These are phyloP conservation scores for Raja brachyura DNA, from an alignment of 2,113 vertebrate genomes.

Conservation along the genomic window DNA sequence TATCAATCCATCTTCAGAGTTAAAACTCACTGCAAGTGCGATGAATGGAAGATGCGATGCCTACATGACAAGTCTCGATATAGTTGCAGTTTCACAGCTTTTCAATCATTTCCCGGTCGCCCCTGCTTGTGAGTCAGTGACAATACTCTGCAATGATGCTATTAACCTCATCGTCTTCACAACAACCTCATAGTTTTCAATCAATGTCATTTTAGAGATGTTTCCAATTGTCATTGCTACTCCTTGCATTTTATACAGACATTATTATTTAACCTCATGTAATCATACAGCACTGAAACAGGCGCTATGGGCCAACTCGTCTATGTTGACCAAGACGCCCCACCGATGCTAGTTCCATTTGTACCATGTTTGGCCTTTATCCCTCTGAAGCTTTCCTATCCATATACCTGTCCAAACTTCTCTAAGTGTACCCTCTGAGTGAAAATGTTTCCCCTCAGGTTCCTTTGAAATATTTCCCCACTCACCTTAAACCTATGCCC, in stretches of 20 bases:
- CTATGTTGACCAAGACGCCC: too few species aligned
- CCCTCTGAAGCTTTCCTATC: too few species aligned
- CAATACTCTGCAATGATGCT: neutral
- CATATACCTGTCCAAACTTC: too few species aligned
- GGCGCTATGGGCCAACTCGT: too few species aligned
- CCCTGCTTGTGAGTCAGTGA: neutral
- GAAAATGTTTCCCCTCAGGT: too few species aligned
- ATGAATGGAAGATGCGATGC: neutral
- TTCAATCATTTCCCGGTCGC: neutral
- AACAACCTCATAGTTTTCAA: neutral
- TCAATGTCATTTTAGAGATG: constrained; percentile 5
- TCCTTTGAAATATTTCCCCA: too few species aligned
- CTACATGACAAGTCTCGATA: neutral
- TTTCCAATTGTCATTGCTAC: neutral
- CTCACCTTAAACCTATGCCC: too few species aligned
- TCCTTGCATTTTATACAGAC: neutral
- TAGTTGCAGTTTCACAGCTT: neutral
- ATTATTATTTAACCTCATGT: too few species aligned
- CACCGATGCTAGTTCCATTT: too few species aligned
- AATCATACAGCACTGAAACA: too few species aligned
- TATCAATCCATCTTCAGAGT: constrained; percentile 3
- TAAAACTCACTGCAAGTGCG: neutral
- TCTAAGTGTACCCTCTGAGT: too few species aligned
- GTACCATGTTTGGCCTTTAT: too few species aligned
- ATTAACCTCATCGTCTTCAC: neutral